Percentiles rank a stretch among this genome's conserved stretches.
These are phyloP conservation scores for Arenaria interpres DNA, from an alignment of 2,113 vertebrate species.

Conservation along the genomic window DNA sequence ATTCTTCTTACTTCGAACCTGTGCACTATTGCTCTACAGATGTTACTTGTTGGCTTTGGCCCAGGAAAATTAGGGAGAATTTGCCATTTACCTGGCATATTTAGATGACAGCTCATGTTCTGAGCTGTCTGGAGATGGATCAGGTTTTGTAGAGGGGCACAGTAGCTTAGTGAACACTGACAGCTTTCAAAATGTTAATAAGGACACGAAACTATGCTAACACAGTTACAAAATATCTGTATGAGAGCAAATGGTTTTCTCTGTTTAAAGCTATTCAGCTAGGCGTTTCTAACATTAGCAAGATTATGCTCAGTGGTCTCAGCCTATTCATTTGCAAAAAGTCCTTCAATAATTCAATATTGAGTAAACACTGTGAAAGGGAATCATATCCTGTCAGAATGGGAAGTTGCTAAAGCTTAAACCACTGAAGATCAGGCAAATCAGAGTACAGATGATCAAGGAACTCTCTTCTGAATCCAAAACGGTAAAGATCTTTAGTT, in stretches of 20 bases:
- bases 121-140: not conserved
- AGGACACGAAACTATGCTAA: not conserved
- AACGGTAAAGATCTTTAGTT: not conserved
- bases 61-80: not conserved
- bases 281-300: not conserved
- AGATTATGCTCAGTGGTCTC: not conserved
- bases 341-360: not conserved
- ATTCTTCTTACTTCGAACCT: not conserved
- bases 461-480: not conserved
- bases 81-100: not conserved
- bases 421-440: not conserved
- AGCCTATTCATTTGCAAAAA: not conserved
- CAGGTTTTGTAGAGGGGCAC: not conserved
- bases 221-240: not conserved
- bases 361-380: not conserved
- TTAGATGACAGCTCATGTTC: not conserved
- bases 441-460: not conserved
- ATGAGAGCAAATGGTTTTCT: not conserved
- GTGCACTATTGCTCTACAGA: not conserved
- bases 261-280: not conserved
- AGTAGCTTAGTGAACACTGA: not conserved
- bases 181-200: not conserved
- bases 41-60: not conserved
- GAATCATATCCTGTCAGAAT: not conserved
- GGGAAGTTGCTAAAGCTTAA: not conserved